phyloP scores from a whole-genome alignment of 2,888 invertebrate genomes.

The Acanthococcus lagerstroemiae region DNA sequence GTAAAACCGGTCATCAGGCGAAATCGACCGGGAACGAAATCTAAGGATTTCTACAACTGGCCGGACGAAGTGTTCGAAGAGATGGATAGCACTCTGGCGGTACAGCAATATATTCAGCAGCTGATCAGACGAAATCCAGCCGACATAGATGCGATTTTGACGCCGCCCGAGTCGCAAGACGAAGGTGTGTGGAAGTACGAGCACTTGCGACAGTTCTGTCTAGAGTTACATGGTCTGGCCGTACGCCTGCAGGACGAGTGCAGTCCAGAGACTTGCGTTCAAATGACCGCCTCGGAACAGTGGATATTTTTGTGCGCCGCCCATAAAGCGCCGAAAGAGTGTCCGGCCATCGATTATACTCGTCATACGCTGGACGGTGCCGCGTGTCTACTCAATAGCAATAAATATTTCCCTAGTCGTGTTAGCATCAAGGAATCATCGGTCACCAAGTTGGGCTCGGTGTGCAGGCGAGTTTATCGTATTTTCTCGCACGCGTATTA shows the following conservation, averaged over 20 bases:
- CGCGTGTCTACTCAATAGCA: conserved; percentile 95
- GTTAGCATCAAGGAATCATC: conserved; percentile 99
- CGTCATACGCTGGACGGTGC: conserved; percentile 98
- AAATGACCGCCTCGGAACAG: conserved; percentile 99
- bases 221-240: conserved; percentile 98
- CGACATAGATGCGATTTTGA: conserved; percentile 86
- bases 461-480: conserved; percentile 95
- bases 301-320: conserved; percentile 99
- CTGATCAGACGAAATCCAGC: conserved; percentile 85
- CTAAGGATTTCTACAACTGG: conserved; percentile 92
- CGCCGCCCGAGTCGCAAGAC: conserved; percentile 93
- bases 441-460: conserved; percentile 95
- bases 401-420: conserved; percentile 99
- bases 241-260: conserved; percentile 93
- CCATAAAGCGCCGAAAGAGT: conserved; percentile 99
- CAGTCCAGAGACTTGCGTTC: conserved; percentile 91
- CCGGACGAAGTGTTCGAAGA: conserved; percentile 97
- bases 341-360: conserved; percentile 98
- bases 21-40: conserved; percentile 84
- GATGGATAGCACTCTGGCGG: conserved; percentile 97
- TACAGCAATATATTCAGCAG: conserved; percentile 98
- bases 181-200: conserved; percentile 99
- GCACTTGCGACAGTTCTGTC: conserved; percentile 95
- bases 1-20: conserved; percentile 64
- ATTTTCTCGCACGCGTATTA: conserved; percentile 99